These are phyloP conservation scores for Danionella dracula DNA, from an alignment of 2,797 vertebrate species.

Conservation along the genomic window DNA sequence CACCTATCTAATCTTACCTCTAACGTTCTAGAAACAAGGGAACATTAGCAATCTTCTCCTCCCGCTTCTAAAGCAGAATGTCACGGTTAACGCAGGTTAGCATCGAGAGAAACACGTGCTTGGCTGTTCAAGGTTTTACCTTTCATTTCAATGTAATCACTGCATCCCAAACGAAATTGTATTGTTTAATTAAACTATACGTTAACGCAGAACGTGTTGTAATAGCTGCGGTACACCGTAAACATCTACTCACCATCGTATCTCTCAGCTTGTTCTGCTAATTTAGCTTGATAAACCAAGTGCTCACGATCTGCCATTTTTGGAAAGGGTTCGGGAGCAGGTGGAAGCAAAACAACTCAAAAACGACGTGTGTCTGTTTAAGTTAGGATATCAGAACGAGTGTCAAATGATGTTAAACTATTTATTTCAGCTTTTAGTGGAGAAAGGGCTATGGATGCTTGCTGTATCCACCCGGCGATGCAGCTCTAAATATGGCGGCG, in stretches of 20 bases:
- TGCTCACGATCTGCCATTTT: slow-evolving; percentile 89
- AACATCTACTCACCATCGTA: slow-evolving; percentile 82
- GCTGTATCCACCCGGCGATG: slow-evolving; percentile 60
- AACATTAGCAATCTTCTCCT: too few species aligned
- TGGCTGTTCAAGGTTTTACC: fast-evolving
- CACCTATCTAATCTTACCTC: too few species aligned
- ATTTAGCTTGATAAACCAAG: slow-evolving; percentile 90
- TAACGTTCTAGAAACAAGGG: too few species aligned
- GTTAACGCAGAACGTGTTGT: neutral
- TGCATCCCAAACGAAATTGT: neutral
- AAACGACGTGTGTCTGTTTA: neutral
- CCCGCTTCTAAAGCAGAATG: too few species aligned
- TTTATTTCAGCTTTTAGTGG: slow-evolving; percentile 46
- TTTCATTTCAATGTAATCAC: neutral
- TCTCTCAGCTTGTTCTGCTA: slow-evolving; percentile 93
- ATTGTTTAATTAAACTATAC: neutral
- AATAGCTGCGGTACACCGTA: too few species aligned
- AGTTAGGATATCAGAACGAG: slow-evolving; percentile 46
- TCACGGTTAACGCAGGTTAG: too few species aligned
- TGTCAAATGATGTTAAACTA: slow-evolving; percentile 38
- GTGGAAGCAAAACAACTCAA: neutral
- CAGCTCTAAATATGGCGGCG: slow-evolving; percentile 70
- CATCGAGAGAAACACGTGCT: neutral
- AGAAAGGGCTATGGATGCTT: slow-evolving; percentile 57
- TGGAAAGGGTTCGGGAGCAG: neutral